A percentile compares a stretch with the other conserved stretches of the same genome.
Conservation (phyloP, 2,888 invertebrate species). For the Phragmatobia fuliginosa region DNA sequence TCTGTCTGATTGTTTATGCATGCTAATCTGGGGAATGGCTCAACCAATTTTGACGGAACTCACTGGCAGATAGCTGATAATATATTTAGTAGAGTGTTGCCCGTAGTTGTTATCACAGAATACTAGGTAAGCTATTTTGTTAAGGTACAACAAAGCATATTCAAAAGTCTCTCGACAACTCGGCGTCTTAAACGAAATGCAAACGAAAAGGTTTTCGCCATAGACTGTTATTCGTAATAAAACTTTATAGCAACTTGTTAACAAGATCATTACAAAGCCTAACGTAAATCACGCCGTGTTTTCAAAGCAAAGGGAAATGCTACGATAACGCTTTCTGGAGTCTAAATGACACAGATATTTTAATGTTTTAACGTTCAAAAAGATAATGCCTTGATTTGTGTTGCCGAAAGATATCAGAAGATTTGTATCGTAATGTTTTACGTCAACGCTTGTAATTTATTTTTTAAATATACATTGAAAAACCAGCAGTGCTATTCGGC, state of each 20-base stretch:
- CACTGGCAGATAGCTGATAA: no score
- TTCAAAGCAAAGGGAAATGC: constrained; percentile 40
- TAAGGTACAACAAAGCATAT: no score
- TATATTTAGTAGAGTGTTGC: no score
- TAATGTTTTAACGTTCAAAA: constrained; percentile 48
- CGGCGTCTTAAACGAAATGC: constrained; percentile 19
- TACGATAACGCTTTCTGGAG: constrained; percentile 45
- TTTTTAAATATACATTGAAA: not conserved
- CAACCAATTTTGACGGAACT: no score
- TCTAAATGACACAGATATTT: constrained; percentile 46
- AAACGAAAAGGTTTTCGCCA: constrained; percentile 24
- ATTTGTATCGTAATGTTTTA: constrained; percentile 11
- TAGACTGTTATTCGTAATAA: constrained; percentile 33
- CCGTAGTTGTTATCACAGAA: no score
- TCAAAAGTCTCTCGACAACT: no score
- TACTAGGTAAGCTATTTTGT: no score
- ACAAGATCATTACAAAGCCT: constrained; percentile 52
- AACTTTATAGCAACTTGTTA: constrained; percentile 49
- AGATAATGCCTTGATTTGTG: constrained; percentile 50
- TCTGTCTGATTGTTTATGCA: no score
- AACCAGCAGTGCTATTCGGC: not conserved
- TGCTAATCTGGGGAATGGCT: no score
- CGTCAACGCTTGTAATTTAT: not conserved
- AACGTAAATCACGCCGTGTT: constrained; percentile 51
- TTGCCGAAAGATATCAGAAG: constrained; percentile 22